Conservation (phyloP, 2,113 vertebrate genomes). For the Dissostichus mawsoni region DNA sequence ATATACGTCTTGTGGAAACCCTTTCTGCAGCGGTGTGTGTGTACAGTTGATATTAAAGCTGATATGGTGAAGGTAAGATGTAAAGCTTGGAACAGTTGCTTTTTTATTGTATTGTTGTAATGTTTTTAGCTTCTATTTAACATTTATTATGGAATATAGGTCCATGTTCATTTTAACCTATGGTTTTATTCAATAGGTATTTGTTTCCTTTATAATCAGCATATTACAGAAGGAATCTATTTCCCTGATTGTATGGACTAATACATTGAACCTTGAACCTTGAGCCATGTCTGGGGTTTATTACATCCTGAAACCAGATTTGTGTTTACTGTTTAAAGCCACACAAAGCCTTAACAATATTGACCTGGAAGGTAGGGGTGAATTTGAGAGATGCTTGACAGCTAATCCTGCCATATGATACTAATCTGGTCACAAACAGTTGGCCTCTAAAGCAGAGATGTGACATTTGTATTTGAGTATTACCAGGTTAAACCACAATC, state of each 20-base stretch:
- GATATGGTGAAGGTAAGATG: slow-evolving; percentile 12
- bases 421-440: slow-evolving; percentile 67
- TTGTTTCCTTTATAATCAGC: not conserved
- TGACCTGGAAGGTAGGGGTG: slow-evolving; percentile 39
- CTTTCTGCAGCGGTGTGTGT: slow-evolving; percentile 23
- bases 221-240: not conserved
- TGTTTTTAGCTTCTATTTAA: not conserved
- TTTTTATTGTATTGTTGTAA: slow-evolving; percentile 3
- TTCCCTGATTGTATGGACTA: slow-evolving; percentile 5
- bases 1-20: slow-evolving; percentile 16
- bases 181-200: not conserved
- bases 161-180: not conserved
- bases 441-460: slow-evolving; percentile 46
- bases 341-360: slow-evolving; percentile 47
- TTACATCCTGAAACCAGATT: slow-evolving; percentile 28
- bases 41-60: slow-evolving; percentile 6
- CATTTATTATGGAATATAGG: not conserved
- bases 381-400: slow-evolving; percentile 41
- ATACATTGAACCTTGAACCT: slow-evolving; percentile 13
- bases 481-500: slow-evolving; percentile 11
- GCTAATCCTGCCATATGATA: slow-evolving; percentile 68
- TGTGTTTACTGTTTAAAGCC: slow-evolving; percentile 40
- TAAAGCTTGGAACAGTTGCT: not conserved
- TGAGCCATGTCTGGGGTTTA: not conserved
- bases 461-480: slow-evolving; percentile 40